Percentiles rank a stretch among this genome's conserved stretches.
These are phyloP conservation scores for Spheniscus mendiculus DNA, from an alignment of 2,113 vertebrate genomes.

Conservation along the genomic window DNA sequence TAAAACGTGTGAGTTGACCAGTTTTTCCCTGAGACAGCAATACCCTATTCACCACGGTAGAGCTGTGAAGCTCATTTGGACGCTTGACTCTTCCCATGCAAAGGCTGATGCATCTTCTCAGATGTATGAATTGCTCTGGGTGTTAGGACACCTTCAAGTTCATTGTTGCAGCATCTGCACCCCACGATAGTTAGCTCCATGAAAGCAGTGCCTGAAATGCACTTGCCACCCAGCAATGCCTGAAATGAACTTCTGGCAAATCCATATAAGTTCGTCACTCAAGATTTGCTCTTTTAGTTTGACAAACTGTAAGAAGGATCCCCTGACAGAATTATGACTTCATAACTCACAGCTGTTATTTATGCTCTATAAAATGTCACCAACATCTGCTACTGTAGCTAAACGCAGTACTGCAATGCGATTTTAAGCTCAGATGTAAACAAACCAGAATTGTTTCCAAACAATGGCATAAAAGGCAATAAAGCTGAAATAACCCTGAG, in stretches of 20 bases:
- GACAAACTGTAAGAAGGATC: background rate
- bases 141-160: background rate
- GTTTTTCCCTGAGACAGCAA: background rate
- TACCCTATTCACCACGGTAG: accelerated
- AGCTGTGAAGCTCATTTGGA: background rate
- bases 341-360: conserved; percentile 36
- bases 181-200: background rate
- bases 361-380: conserved; percentile 22
- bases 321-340: background rate
- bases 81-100: background rate
- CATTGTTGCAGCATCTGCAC: background rate
- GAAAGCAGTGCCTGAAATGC: background rate
- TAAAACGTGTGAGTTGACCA: background rate
- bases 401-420: background rate
- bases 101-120: background rate
- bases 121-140: background rate
- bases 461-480: background rate
- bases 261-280: background rate
- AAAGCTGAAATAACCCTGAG: background rate
- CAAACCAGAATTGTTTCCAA: conserved; percentile 1
- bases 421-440: background rate
- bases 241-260: background rate
- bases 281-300: background rate
- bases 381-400: background rate
- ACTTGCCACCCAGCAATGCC: background rate